Conservation (phyloP, 2,797 vertebrate genomes). For the Mustela erminea region DNA sequence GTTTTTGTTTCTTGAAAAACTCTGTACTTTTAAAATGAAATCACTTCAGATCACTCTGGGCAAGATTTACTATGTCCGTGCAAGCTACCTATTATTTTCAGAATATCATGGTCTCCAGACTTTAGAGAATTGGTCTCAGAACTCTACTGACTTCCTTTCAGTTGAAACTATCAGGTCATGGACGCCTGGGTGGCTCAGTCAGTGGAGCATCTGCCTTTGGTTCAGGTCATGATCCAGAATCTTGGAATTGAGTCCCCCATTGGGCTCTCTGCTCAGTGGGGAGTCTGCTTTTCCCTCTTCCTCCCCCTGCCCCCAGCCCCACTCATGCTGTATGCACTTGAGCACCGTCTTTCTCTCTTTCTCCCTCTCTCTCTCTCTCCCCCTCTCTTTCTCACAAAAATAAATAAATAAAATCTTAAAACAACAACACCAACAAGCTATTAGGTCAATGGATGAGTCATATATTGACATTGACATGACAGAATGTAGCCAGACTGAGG, state of each 20-base stretch:
- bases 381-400: too few species aligned
- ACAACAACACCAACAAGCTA: background rate
- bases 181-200: background rate
- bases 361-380: too few species aligned
- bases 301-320: too few species aligned
- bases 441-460: background rate
- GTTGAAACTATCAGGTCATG: background rate
- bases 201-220: background rate
- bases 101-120: background rate
- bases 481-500: background rate
- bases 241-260: background rate
- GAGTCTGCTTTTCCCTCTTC: background rate
- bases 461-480: background rate
- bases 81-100: background rate
- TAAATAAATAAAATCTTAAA: too few species aligned
- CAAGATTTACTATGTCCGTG: background rate
- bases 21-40: slow-evolving; percentile 10
- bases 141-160: background rate
- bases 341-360: too few species aligned
- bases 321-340: background rate
- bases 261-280: background rate
- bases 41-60: background rate
- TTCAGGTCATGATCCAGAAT: background rate
- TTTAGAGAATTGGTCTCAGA: slow-evolving; percentile 25
- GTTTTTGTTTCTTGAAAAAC: background rate